These are phyloP conservation scores for Phyllotreta cruciferae DNA, from an alignment of 2,888 invertebrate species.

Conservation along the genomic window DNA sequence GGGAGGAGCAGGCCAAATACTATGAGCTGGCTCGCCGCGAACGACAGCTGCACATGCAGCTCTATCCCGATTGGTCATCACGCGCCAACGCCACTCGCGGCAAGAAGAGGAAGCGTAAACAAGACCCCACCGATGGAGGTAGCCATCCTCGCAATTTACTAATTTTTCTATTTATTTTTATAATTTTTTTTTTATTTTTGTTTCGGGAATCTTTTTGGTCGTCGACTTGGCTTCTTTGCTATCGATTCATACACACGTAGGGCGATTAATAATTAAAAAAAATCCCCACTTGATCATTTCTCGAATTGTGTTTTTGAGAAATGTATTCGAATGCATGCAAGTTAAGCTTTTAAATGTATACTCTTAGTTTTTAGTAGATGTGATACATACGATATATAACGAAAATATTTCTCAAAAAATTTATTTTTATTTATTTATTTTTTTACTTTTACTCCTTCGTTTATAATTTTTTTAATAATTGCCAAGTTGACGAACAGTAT, in stretches of 20 bases:
- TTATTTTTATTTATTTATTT: not conserved
- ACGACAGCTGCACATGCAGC: conserved; percentile 98
- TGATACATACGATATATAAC: not conserved
- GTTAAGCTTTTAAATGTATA: conserved; percentile 26
- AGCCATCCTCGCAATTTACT: conserved; percentile 65
- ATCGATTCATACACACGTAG: no score
- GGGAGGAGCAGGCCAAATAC: conserved; percentile 99
- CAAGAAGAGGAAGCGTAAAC: conserved; percentile 99
- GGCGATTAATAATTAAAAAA: no score
- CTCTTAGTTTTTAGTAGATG: conserved; percentile 22
- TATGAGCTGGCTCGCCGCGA: conserved; percentile 99
- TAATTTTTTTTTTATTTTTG: conserved; percentile 23
- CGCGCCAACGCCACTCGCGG: conserved; percentile 99
- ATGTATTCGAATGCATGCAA: conserved; percentile 29
- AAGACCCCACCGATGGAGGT: conserved; percentile 97
- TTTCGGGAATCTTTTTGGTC: conserved; percentile 16
- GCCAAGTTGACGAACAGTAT: conserved; percentile 27
- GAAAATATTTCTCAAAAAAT: conserved; percentile 30
- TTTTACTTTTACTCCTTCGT: no score
- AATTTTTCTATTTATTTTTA: conserved; percentile 23
- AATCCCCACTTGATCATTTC: conserved; percentile 10
- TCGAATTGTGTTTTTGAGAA: conserved; percentile 25
- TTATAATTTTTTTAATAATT: conserved; percentile 1
- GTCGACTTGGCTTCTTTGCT: conserved; percentile 21
- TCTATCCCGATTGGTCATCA: conserved; percentile 99